Base-by-base conservation (phyloP, 1,140 invertebrate genomes). In the Aphidius gifuensis region DNA sequence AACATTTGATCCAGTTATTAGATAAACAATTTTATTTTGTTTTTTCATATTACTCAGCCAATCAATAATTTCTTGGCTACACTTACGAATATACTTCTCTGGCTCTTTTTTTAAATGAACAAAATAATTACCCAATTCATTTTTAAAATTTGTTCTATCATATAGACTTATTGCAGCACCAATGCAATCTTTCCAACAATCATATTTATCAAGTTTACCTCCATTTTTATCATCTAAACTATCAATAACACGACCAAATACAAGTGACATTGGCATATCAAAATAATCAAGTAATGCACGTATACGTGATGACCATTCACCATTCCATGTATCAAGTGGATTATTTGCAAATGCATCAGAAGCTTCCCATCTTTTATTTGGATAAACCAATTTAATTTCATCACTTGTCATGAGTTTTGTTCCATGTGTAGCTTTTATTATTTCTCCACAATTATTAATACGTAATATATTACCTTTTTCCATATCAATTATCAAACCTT, bases 1-100 rank as follows among this genome's bases (percentile, higher is more conserved):
- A n/a, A 83, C 80, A 72, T 90, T 84, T 0, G 91, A 91, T 9
- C 90, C 90, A 32, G 91, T 92, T n/a, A 93, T 80, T 5, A 93
- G 75, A 74, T 90, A 92, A 9, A 85, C 78, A 58, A 83, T 82
- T 61, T 86, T 87, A 32, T 32, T 32, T 6, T 83, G 79, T 56
- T 83, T 75, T 58, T 82, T 80, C 9, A 88, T 58, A 40, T 83
- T 71, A 64, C 69, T 67, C 38, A 93, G 78, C 90, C 90, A 92
- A 3, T 83, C 69, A 8, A 88, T 78, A 4, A 90, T 80, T 43
- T 83, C 75, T 4, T 72, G 55, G 61, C 83, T 84, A 67, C 88
- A 87, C 68, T 81, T 82, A 6, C 87, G 79, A 9, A 91, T 79
- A 74, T 87, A 93, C 66, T 85, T 84, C 2, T 83, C 75, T 2